Conservation (phyloP, 2,113 vertebrate species). For the Polypterus bichir region DNA sequence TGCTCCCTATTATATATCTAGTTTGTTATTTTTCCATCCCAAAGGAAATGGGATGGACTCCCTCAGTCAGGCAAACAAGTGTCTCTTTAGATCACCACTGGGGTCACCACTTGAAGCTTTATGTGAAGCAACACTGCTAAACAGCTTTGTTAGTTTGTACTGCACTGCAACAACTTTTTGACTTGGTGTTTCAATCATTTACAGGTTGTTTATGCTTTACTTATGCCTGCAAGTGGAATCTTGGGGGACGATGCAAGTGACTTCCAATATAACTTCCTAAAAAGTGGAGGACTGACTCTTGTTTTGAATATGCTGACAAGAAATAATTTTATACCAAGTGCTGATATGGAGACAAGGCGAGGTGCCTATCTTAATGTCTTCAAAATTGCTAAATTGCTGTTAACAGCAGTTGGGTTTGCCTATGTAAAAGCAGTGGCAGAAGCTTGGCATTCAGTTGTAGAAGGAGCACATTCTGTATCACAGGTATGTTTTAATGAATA, state of each 20-base stretch:
- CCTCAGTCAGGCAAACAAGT: too few species aligned
- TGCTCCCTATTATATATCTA: too few species aligned
- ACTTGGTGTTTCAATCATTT: slow-evolving; percentile 2
- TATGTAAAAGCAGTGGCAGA: slow-evolving; percentile 66
- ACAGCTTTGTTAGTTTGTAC: too few species aligned
- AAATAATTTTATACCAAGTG: slow-evolving; percentile 70
- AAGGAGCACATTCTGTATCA: slow-evolving; percentile 57
- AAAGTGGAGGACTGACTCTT: slow-evolving; percentile 65
- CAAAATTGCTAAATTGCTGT: slow-evolving; percentile 67
- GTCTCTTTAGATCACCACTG: too few species aligned
- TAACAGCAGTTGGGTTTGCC: slow-evolving; percentile 66
- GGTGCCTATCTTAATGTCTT: slow-evolving; percentile 67
- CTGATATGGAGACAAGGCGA: slow-evolving; percentile 68
- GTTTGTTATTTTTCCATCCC: too few species aligned
- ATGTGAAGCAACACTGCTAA: too few species aligned
- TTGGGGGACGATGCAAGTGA: slow-evolving; percentile 67
- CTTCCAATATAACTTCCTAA: slow-evolving; percentile 66
- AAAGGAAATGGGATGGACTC: too few species aligned
- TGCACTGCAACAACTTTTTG: slow-evolving; percentile 3
- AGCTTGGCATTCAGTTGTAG: slow-evolving; percentile 62
- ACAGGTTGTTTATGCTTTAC: slow-evolving; percentile 68
- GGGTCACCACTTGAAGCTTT: too few species aligned
- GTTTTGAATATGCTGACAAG: slow-evolving; percentile 66
- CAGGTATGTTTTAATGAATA: slow-evolving; percentile 35
- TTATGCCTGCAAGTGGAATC: slow-evolving; percentile 69